Conservation (phyloP, 2,888 invertebrate species). For the Leptarthrus brevirostris region DNA sequence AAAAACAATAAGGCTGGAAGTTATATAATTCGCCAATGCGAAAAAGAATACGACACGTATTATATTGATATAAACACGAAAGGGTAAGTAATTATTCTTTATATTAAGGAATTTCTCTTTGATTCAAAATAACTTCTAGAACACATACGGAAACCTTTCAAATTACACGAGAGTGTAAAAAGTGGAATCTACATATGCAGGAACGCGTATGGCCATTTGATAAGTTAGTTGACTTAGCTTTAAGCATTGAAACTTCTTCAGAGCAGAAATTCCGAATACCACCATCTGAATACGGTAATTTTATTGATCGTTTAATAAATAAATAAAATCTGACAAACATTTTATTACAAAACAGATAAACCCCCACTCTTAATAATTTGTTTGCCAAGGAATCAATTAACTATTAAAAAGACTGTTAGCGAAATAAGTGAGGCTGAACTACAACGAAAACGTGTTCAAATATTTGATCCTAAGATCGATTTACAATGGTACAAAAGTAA, state of each 20-base stretch:
- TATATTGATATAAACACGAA: conserved; percentile 85
- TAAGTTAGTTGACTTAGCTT: conserved; percentile 62
- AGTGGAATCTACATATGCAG: conserved; percentile 63
- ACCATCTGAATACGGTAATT: conserved; percentile 86
- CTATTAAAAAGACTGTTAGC: conserved; percentile 64
- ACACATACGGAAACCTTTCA: conserved; percentile 77
- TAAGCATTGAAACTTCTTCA: conserved; percentile 61
- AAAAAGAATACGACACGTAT: conserved; percentile 81
- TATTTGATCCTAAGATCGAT: conserved; percentile 64
- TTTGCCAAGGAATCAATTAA: conserved; percentile 64
- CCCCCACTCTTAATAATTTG: conserved; percentile 64
- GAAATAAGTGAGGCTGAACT: conserved; percentile 63
- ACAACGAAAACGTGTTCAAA: conserved; percentile 63
- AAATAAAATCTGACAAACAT: conserved; percentile 14
- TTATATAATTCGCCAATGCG: conserved; percentile 85
- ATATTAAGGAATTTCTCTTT: background rate
- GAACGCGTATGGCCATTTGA: conserved; percentile 59
- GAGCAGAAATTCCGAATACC: conserved; percentile 72
- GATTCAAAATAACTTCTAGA: conserved; percentile 63
- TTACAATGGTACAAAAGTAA: conserved; percentile 65
- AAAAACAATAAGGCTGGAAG: conserved; percentile 81
- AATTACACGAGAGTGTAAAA: conserved; percentile 64
- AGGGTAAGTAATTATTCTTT: conserved; percentile 68
- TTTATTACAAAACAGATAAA: conserved; percentile 57
- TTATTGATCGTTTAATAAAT: conserved; percentile 41